Percentiles rank a stretch among this genome's conserved stretches.
These are phyloP conservation scores for Lasioglossum pauxillum DNA, from an alignment of 2,888 invertebrate species.

Conservation along the genomic window DNA sequence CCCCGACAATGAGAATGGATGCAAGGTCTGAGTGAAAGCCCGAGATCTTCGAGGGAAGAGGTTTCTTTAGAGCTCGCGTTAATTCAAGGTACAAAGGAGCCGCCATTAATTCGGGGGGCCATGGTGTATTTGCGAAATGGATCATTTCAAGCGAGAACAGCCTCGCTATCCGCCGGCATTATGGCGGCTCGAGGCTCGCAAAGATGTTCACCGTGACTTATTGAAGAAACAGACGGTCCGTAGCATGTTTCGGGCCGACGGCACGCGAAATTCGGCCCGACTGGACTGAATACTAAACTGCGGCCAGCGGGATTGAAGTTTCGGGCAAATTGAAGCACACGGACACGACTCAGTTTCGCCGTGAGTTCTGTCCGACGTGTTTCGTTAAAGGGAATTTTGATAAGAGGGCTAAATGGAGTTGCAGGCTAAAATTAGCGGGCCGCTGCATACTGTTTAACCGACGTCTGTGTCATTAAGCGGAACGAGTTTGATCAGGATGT, in stretches of 20 bases:
- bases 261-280: constrained; percentile 1
- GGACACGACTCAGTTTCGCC: neutral
- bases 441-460: constrained; percentile 6
- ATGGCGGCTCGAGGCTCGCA: neutral
- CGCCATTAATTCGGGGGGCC: neutral
- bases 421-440: constrained; percentile 16
- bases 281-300: constrained; percentile 32
- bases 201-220: neutral
- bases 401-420: constrained; percentile 34
- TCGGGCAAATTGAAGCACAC: constrained; percentile 30
- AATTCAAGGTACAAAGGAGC: neutral
- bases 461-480: constrained; percentile 1
- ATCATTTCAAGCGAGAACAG: neutral
- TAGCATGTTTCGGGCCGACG: neutral
- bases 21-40: neutral
- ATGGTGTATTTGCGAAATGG: neutral
- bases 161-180: neutral
- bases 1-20: neutral
- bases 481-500: constrained; percentile 2
- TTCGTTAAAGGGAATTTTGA: constrained; percentile 33
- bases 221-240: constrained; percentile 9
- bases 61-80: neutral
- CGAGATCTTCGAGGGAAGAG: neutral
- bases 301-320: constrained; percentile 17
- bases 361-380: neutral